These are phyloP conservation scores for Halcyon malimbica DNA, from an alignment of 2,113 vertebrate genomes.

Conservation along the genomic window DNA sequence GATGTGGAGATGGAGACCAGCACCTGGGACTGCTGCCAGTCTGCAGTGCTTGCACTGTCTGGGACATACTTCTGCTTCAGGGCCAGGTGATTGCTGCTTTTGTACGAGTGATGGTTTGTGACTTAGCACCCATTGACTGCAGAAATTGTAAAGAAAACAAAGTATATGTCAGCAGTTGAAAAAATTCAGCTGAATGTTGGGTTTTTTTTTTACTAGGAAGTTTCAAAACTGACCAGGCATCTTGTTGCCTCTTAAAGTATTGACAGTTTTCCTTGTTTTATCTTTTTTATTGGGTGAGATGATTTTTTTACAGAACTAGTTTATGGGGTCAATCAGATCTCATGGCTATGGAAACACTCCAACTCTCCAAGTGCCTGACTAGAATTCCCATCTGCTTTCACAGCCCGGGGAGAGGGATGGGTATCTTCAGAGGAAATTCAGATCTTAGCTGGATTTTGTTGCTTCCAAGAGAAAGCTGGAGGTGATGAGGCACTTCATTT, in stretches of 20 bases:
- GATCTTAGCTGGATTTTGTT: not conserved
- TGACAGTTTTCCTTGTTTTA: not conserved
- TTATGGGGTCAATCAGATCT: not conserved
- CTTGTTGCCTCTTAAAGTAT: not conserved
- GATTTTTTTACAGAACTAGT: not conserved
- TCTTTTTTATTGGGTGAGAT: not conserved
- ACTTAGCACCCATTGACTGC: not conserved
- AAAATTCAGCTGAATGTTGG: not conserved
- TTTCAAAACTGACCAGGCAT: not conserved
- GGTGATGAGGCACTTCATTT: not conserved
- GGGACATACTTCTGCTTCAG: not conserved
- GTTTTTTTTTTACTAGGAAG: not conserved
- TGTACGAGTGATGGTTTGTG: not conserved
- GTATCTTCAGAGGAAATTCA: not conserved
- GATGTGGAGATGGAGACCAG: not conserved
- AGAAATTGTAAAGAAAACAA: not conserved
- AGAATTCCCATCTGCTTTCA: not conserved
- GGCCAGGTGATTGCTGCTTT: not conserved
- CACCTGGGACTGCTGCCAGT: not conserved
- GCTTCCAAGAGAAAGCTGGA: not conserved
- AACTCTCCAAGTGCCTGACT: not conserved
- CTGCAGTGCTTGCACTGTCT: accelerated
- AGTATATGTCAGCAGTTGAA: not conserved
- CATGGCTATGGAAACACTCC: not conserved
- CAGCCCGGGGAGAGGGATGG: not conserved